Evolutionary conservation across 1,140 invertebrate species (phyloP).

Genomic region (Portunus trituberculatus): DNA sequence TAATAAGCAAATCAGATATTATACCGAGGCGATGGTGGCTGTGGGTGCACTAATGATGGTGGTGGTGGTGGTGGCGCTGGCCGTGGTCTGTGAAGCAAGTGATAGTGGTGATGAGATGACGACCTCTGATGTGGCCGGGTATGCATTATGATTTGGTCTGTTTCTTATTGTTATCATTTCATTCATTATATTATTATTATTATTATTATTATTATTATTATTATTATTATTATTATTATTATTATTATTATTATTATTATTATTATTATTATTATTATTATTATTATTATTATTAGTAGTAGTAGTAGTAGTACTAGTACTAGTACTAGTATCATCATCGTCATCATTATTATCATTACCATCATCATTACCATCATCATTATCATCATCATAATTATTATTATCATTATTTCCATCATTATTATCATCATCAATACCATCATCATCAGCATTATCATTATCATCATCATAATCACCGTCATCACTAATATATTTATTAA

Average conservation of each 20-base stretch:
- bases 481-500: background rate
- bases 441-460: too few relatives aligned
- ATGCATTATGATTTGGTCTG: background rate
- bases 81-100: background rate
- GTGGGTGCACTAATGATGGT: background rate
- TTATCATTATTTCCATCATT: background rate
- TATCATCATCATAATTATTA: background rate
- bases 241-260: background rate
- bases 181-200: background rate
- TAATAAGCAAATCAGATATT: too few relatives aligned
- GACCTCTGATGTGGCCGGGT: conserved; percentile 44
- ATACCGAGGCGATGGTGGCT: background rate
- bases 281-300: background rate
- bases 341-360: too few relatives aligned
- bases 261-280: background rate
- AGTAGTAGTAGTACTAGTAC: too few relatives aligned
- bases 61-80: background rate
- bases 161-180: too few relatives aligned
- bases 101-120: background rate
- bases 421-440: background rate
- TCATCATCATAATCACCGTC: background rate
- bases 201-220: background rate
- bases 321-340: too few relatives aligned
- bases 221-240: background rate
- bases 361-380: too few relatives aligned